Evolutionary conservation across 2,888 invertebrate genomes (phyloP), one percentile per base, ranked within the genome.

Genomic region (Lycaena phlaeas): DNA sequence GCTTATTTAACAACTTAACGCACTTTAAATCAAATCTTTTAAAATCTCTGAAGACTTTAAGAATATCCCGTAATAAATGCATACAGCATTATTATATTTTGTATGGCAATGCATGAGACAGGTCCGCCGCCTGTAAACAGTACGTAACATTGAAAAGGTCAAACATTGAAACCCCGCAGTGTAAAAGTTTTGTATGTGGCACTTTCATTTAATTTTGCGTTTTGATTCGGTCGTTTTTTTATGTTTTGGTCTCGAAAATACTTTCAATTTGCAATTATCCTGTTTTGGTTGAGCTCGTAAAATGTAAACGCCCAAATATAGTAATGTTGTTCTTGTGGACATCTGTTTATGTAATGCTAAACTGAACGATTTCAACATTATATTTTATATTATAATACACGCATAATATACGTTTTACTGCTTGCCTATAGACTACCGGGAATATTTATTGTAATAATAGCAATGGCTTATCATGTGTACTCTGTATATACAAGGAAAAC

Each of bases 121-220:
- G 14, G n/a, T 22, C 7, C 25, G 29, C 14, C 6, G 22, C 6
- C 11, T 39, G 39, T 39, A 39, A 39, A 39, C 39, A 39, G 5
- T 9, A 22, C 15, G 30, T 30, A 39, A 39, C 39, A 30, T 25
- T 39, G 39, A 9, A 39, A 39, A 39, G 39, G 39, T 39, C 39
- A 31, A 15, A n/a, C n/a, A n/a, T n/a, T n/a, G n/a, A n/a, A n/a
- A n/a, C n/a, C n/a, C n/a, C n/a, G n/a, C 36, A 25, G 30, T 31
- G 39, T 15, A 22, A 22, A 14, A 34, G 14, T 14, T 30, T 39
- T 10, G 22, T 11, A 10, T 12, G 4, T 14, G 6, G 22, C 6
- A 25, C 5, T 22, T 14, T 12, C 9, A 22, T 3, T 2, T 9
- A 7, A 9, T 22, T 22, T 22, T 22, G 7, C 22, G 7, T 4